Base-by-base conservation (phyloP, 2,797 vertebrate species). In the Brachymystax lenok region DNA sequence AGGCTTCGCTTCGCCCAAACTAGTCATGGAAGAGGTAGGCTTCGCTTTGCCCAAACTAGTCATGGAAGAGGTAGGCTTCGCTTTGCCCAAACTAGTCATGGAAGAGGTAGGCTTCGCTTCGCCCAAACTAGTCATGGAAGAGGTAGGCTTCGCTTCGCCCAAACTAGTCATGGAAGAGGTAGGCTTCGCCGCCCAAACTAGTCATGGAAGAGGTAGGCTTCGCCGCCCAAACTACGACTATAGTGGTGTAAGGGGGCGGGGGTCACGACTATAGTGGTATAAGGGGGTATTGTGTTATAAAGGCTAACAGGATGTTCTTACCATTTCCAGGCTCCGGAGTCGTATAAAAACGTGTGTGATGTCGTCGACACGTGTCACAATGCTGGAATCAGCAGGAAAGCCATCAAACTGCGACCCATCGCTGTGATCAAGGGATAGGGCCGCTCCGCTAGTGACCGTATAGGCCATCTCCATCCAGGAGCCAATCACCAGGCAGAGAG, bases 321-420 rank as follows among this genome's bases (percentile, higher is more conserved):
- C 64, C 17, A 7, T 70, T 28, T 81, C 69, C 86, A 99, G 98
- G 98, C 97, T 80, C 98, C 98, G 0, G 97, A 99, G 77, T 99
- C 98, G 7, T 99, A 99, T 52, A 99, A 99, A 85, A 99, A 99
- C 0, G 98, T 99, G 86, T 99, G 97, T 0, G 98, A 99, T 50
- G 98, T 99, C 2, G 97, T 99, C 59, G 95, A 99, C 87, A 99
- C 98, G 12, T 99, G 98, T 85, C 97, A 99, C 0, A 95, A 96
- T 51, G 98, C 97, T 2, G 98, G 98, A 5, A 99, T 99, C 93
- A 99, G 98, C 82, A 97, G 95, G 92, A 99, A 99, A 88, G 97
- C 98, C 71, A 98, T 99, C 85, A 99, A 99, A 85, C 93, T 99
- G 80, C 90, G 98, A 74, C 98, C 98, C 0, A 98, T 99, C 50